Percentiles rank a stretch among this genome's conserved stretches.
These are phyloP conservation scores for Oscheius onirici DNA, from an alignment of 2,888 invertebrate species.

Conservation along the genomic window DNA sequence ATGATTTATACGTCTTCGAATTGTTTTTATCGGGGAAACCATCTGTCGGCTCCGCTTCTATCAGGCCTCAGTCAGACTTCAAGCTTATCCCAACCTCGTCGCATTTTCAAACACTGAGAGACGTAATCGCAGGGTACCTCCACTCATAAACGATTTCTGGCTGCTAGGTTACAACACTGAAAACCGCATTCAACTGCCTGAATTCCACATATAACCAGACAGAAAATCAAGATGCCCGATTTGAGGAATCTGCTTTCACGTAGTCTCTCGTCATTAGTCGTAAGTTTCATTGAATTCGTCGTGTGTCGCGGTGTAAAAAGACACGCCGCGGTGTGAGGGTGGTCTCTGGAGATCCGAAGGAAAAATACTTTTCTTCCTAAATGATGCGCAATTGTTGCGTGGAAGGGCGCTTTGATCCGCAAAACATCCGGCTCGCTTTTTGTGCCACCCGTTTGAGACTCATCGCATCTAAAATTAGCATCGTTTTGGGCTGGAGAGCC, in stretches of 20 bases:
- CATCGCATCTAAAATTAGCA: constrained; percentile 4
- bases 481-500: no score
- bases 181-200: neutral
- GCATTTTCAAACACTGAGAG: no score
- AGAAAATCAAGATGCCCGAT: neutral
- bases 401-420: neutral
- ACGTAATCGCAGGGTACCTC: no score
- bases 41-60: neutral
- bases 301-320: no score
- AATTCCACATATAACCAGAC: neutral
- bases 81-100: no score
- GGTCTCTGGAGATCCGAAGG: neutral
- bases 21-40: neutral
- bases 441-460: constrained; percentile 1
- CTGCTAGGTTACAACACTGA: constrained; percentile 18
- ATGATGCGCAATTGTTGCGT: neutral
- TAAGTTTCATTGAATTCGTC: constrained; percentile 15
- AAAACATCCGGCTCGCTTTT: constrained; percentile 15
- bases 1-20: neutral
- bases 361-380: neutral
- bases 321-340: no score
- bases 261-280: constrained; percentile 8
- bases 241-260: constrained; percentile 1
- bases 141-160: neutral
- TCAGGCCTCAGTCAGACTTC: neutral